Evolutionary conservation across 1,140 invertebrate species (phyloP), one percentile per base, ranked within the genome.

Genomic region (Sitophilus oryzae): DNA sequence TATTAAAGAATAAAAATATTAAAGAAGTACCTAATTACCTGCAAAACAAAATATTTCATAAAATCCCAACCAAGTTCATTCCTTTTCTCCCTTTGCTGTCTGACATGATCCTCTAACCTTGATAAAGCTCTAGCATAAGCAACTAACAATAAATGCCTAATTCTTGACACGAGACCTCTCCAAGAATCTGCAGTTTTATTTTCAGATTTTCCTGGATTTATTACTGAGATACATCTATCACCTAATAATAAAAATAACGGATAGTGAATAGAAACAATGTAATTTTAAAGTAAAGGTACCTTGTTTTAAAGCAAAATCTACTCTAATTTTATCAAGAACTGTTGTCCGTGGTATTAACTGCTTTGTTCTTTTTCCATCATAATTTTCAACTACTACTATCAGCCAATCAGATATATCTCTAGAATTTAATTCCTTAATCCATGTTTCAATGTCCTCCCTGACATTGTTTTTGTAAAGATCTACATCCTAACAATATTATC

Each of bases 11-110:
- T 37, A 8, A 19, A 37, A 15, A 20, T 49, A 15, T 49, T 9
- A 37, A 40, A 38, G 3, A 3, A 40, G 3, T 42, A 8, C 16
- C 5, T 11, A 36, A 14, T 41, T 37, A 89, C 89, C 79, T 93
- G 89, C 58, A 96, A 75, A 61, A 93, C 79, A 77, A 96, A 96
- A 76, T 97, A 98, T 69, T 88, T 82, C 70, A 86, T 90, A 76
- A 96, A 98, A 74, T 88, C 90, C 94, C 94, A 98, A 20, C 85
- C 86, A 18, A 81, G 76, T 68, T 95, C 86, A 76, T 92, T 96
- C 56, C 95, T 77, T 63, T 83, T 86, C 73, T 97, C 94, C 46
- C 94, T 79, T 64, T 93, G 86, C 42, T 86, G 84, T 63, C 94
- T 79, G 77, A 97, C 91, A 58, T 88, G 78, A 66, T 96, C 92